phyloP scores from a whole-genome alignment of 2,113 vertebrate species.

The Notarius lentiginosus region DNA sequence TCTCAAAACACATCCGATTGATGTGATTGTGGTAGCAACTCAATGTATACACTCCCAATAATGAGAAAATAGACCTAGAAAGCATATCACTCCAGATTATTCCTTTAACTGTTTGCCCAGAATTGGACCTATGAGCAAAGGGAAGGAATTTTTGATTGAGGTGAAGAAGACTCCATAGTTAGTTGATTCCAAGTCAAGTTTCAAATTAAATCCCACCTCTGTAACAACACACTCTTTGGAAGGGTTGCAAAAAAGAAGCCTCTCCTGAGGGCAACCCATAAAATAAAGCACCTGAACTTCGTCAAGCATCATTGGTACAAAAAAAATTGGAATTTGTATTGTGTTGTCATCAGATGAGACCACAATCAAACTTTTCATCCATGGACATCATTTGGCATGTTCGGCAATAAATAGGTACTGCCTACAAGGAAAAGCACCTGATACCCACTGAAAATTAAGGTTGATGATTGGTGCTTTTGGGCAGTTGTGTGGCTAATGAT shows the following conservation, averaged over 20 bases:
- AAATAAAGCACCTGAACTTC: neutral
- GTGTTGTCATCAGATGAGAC: neutral
- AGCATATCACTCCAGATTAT: no score
- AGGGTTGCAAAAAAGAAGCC: neutral
- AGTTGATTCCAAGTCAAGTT: neutral
- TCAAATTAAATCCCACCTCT: neutral
- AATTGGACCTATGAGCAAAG: neutral
- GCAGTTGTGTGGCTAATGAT: neutral
- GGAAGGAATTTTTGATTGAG: neutral
- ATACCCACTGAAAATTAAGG: neutral
- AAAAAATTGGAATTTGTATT: constrained; percentile 2
- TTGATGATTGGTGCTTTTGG: neutral
- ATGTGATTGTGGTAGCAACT: no score
- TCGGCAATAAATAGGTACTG: neutral
- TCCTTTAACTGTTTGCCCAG: neutral
- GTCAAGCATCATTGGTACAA: neutral
- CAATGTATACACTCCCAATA: no score
- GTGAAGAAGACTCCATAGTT: neutral
- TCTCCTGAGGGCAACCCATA: neutral
- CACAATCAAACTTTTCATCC: constrained; percentile 1
- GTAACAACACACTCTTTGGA: neutral
- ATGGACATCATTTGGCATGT: neutral
- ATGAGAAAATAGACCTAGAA: no score
- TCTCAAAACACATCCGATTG: no score
- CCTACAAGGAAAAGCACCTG: neutral